Conservation (phyloP, 2,888 invertebrate genomes). For the Cremastinae sp. region DNA sequence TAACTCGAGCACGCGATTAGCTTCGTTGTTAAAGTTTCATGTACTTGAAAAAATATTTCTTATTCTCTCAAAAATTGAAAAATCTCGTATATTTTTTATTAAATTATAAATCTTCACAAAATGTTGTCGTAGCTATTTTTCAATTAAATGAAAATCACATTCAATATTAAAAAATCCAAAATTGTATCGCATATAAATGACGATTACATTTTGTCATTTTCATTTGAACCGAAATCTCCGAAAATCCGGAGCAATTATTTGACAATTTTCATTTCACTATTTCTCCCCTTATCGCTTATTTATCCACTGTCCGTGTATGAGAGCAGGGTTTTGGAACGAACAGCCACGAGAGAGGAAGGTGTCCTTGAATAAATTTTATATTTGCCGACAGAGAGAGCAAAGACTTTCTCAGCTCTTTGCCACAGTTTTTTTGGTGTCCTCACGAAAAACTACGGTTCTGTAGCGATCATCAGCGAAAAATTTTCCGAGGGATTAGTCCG, state of each 20-base stretch:
- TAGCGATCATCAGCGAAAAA: too few relatives aligned
- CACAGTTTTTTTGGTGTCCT: too few relatives aligned
- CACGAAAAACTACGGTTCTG: too few relatives aligned
- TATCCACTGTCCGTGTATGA: conserved; percentile 17
- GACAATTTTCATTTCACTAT: conserved; percentile 10
- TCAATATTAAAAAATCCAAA: too few relatives aligned
- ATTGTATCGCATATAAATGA: too few relatives aligned
- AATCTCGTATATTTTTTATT: too few relatives aligned
- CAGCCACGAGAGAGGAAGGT: conserved; percentile 19
- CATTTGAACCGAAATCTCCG: too few relatives aligned
- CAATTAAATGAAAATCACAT: too few relatives aligned
- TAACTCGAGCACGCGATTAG: too few relatives aligned
- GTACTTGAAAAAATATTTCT: background rate
- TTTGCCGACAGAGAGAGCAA: too few relatives aligned
- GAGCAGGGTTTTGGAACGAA: background rate
- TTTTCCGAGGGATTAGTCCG: conserved; percentile 16
- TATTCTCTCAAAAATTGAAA: conserved; percentile 9
- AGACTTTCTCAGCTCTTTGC: conserved; percentile 8
- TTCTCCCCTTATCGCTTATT: background rate
- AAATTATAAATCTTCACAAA: too few relatives aligned
- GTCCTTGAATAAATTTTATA: conserved; percentile 50
- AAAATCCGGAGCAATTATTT: conserved; percentile 37
- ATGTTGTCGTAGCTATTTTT: too few relatives aligned
- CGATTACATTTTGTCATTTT: conserved; percentile 34
- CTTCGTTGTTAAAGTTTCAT: background rate